Percentiles rank a stretch among this genome's conserved stretches.
phyloP scores from a whole-genome alignment of 1,140 invertebrate species.

The Asbolus verrucosus region DNA sequence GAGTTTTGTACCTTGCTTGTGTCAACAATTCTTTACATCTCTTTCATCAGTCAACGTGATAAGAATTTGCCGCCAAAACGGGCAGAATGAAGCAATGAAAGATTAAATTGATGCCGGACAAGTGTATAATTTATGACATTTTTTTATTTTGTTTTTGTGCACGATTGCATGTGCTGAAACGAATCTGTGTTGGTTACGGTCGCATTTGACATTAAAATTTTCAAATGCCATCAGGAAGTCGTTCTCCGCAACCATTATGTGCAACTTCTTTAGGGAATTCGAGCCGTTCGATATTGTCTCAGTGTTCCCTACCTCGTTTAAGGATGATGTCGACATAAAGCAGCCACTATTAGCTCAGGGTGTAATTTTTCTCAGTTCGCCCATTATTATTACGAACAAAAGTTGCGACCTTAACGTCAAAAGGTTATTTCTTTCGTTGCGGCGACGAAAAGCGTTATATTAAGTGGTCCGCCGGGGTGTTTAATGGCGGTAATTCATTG shows the following conservation, averaged over 20 bases:
- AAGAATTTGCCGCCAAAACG: neutral
- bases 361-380: conserved; percentile 1
- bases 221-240: conserved; percentile 26
- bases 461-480: neutral
- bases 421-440: neutral
- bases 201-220: conserved; percentile 31
- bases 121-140: neutral
- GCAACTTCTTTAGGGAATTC: conserved; percentile 12
- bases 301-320: neutral
- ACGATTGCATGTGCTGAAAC: conserved; percentile 15
- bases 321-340: conserved; percentile 17
- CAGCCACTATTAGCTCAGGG: conserved; percentile 4
- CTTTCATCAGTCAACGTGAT: neutral
- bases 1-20: neutral
- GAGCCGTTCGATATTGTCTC: conserved; percentile 11
- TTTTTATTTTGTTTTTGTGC: neutral
- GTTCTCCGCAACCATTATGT: neutral
- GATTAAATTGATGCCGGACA: neutral
- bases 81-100: neutral
- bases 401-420: neutral
- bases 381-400: too few species aligned
- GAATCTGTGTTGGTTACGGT: too few species aligned
- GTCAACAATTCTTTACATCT: too few species aligned
- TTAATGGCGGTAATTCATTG: conserved; percentile 25
- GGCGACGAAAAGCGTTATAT: neutral